Evolutionary conservation across 2,888 invertebrate species (phyloP).

Genomic region (Diplolepis rosae): DNA sequence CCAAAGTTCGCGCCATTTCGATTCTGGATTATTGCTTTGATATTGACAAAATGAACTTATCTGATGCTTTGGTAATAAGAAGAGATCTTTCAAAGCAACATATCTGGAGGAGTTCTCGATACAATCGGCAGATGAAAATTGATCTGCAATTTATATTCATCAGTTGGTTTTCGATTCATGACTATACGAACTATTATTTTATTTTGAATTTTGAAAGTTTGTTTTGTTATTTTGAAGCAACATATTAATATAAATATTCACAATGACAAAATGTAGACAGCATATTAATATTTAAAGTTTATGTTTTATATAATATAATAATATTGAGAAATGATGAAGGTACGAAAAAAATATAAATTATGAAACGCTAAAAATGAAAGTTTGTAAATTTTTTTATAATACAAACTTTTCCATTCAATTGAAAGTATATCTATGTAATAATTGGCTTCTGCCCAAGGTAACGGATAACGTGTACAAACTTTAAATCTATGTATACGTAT

Average conservation of each 20-base stretch:
- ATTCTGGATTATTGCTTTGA: constrained; percentile 14
- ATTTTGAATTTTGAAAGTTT: too few species aligned
- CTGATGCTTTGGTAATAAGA: constrained; percentile 55
- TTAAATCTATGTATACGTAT: not conserved
- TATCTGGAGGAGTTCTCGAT: constrained; percentile 58
- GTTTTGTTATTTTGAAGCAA: too few species aligned
- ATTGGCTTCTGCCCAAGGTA: constrained; percentile 5
- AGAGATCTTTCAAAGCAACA: constrained; percentile 65
- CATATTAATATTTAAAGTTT: too few species aligned
- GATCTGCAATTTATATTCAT: constrained; percentile 9
- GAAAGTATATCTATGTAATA: too few species aligned
- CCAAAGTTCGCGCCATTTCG: constrained; percentile 41
- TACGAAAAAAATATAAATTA: too few species aligned
- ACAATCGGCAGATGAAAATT: not conserved
- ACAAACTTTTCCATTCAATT: not conserved
- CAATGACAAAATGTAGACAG: too few species aligned
- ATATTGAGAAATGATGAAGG: too few species aligned
- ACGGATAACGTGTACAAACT: not conserved
- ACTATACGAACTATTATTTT: too few species aligned
- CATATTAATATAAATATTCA: too few species aligned
- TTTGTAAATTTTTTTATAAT: too few species aligned
- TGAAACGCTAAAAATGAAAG: too few species aligned
- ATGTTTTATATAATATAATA: too few species aligned
- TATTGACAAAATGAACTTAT: constrained; percentile 24
- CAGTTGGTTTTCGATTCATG: not conserved